phyloP scores from a whole-genome alignment of 2,113 vertebrate genomes.

The Machaerirhynchus nigripectus region DNA sequence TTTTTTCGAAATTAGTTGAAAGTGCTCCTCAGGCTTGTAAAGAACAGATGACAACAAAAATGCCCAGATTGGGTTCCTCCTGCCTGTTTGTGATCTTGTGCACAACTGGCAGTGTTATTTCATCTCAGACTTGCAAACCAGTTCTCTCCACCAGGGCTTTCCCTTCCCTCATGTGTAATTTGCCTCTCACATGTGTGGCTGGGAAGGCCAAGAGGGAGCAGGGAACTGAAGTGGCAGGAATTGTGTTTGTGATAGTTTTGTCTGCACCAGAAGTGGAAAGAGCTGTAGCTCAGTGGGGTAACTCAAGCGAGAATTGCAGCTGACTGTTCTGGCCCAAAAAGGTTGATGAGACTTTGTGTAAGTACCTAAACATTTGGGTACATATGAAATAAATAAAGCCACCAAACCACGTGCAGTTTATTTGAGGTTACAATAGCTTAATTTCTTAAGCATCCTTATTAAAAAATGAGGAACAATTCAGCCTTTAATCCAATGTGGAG shows the following conservation, averaged over 20 bases:
- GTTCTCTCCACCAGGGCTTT: background rate
- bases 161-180: background rate
- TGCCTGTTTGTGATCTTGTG: background rate
- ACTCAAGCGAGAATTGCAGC: background rate
- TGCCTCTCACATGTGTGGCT: accelerated
- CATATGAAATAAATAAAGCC: background rate
- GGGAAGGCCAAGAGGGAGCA: background rate
- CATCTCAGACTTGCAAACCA: background rate
- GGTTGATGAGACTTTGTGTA: background rate
- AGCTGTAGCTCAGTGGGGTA: background rate
- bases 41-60: background rate
- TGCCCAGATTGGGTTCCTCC: accelerated
- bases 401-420: slow-evolving; percentile 3
- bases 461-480: background rate
- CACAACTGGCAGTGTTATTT: background rate
- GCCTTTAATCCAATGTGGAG: background rate
- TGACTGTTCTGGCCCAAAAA: background rate
- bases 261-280: background rate
- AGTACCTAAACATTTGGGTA: slow-evolving; percentile 45
- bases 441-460: slow-evolving; percentile 11
- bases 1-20: background rate
- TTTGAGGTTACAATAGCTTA: slow-evolving; percentile 46
- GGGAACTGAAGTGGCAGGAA: background rate
- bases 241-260: background rate
- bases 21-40: background rate